These are phyloP conservation scores for Quadroppia sp. DNA, from an alignment of 2,888 invertebrate species.

Conservation along the genomic window DNA sequence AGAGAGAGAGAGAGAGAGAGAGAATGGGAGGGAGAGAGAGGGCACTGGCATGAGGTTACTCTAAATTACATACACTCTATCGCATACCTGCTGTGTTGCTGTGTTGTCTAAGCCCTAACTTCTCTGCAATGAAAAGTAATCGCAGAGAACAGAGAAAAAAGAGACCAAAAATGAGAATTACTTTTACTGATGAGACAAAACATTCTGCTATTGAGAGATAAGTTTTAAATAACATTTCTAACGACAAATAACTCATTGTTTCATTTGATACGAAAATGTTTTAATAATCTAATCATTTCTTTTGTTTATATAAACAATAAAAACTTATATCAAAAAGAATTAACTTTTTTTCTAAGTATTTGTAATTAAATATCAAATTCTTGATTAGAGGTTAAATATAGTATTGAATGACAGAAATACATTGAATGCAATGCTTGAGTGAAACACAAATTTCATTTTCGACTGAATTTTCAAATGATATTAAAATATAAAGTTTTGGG, in stretches of 20 bases:
- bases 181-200: conserved; percentile 20
- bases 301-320: conserved; percentile 33
- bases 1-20: too few species aligned
- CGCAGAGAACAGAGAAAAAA: background rate
- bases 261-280: conserved; percentile 18
- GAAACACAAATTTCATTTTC: background rate
- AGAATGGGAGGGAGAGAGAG: too few species aligned
- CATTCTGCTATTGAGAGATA: conserved; percentile 25
- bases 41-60: conserved; percentile 18
- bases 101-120: conserved; percentile 8
- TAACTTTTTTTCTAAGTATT: background rate
- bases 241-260: background rate
- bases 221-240: background rate
- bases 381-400: background rate
- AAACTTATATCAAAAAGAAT: conserved; percentile 29
- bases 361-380: background rate
- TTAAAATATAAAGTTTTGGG: conserved; percentile 1
- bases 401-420: background rate
- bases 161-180: background rate
- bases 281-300: conserved; percentile 33
- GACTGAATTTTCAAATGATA: background rate
- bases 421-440: background rate
- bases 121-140: background rate
- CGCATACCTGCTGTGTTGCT: conserved; percentile 36
- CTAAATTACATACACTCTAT: conserved; percentile 29